Base-by-base conservation (phyloP, 2,797 vertebrate species). In the Lycodopsis pacificus region DNA sequence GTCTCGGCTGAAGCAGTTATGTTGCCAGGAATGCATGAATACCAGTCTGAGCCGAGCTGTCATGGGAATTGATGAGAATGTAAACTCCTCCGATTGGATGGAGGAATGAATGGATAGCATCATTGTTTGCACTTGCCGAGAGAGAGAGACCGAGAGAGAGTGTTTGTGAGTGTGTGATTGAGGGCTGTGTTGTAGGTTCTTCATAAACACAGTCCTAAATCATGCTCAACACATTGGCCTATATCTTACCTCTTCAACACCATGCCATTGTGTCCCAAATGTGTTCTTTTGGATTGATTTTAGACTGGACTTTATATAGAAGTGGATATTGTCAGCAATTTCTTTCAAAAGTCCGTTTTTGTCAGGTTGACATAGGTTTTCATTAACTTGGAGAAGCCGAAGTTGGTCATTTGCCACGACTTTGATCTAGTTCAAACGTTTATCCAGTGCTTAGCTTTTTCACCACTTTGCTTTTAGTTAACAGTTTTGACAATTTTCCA, bases 21-120 rank as follows among this genome's bases (percentile, higher is more conserved):
- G 76, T 14, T 73, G 79, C 83, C 86, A 83, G 81, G 86, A 91
- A 89, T 86, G 86, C 59, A 68, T 79, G 83, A 88, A 85, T 87
- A 77, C 84, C 76, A 79, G 80, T 65, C 65, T 77, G 71, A 85
- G 82, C 71, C 56, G 54, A 78, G 77, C 77, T 51, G 64, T 85
- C 88, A 85, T 74, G 87, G 89, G 88, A 88, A 76, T 79, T 77
- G 22, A 70, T 56, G 72, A 81, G 77, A 79, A 76, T 73, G 77
- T 65, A 71, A 86, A 81, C 70, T 79, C 77, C 72, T 83, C 56
- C 14, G 67, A 86, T 65, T 86, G 80, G 84, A 73, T 40, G 56
- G 77, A 68, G 30, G 67, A 80, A 10, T 70, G 76, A 83, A 71
- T 81, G 78, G 78, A 78, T 65, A 65, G 76, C 73, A 74, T 85